phyloP scores from a whole-genome alignment of 1,140 invertebrate genomes.

The Scaptomyza hsui region DNA sequence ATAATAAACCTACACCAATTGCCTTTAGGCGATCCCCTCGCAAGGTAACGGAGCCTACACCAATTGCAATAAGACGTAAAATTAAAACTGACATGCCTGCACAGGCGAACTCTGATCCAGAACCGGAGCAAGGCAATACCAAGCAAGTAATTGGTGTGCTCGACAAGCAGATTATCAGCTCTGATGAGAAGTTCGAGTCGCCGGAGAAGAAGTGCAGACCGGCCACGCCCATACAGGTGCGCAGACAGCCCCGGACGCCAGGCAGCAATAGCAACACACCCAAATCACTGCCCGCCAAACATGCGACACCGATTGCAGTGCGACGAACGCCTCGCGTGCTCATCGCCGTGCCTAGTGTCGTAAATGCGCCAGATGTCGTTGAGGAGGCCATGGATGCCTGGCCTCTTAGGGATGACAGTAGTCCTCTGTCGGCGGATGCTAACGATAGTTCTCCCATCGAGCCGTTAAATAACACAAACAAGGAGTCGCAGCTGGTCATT shows the following conservation, averaged over 20 bases:
- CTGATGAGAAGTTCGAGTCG: conserved; percentile 80
- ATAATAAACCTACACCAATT: conserved; percentile 51
- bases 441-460: conserved; percentile 11
- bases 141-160: conserved; percentile 44
- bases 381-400: conserved; percentile 86
- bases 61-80: conserved; percentile 62
- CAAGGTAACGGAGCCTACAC: conserved; percentile 44
- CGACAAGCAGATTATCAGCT: conserved; percentile 79
- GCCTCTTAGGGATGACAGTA: conserved; percentile 82
- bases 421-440: conserved; percentile 9
- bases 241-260: conserved; percentile 70
- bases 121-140: conserved; percentile 22
- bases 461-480: conserved; percentile 43
- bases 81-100: not conserved
- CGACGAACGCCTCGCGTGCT: conserved; percentile 70
- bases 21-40: conserved; percentile 57
- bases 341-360: conserved; percentile 27
- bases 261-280: conserved; percentile 53
- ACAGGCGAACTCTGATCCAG: conserved; percentile 38
- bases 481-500: conserved; percentile 67
- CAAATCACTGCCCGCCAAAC: conserved; percentile 46
- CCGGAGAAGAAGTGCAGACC: conserved; percentile 72
- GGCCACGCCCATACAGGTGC: conserved; percentile 72
- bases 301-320: conserved; percentile 75
- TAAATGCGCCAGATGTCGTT: conserved; percentile 78